phyloP scores from a whole-genome alignment of 2,797 vertebrate species.

The Lophius americanus region DNA sequence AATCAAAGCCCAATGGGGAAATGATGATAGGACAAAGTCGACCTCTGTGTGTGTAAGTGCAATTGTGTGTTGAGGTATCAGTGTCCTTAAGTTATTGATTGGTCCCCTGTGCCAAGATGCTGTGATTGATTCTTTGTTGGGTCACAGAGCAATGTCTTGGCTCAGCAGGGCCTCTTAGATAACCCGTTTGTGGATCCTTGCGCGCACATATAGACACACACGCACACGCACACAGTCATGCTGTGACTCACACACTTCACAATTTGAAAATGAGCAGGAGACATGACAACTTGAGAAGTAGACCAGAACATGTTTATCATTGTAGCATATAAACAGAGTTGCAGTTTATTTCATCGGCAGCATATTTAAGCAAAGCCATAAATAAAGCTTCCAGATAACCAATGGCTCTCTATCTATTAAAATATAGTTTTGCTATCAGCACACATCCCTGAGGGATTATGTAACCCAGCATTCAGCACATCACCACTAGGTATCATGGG shows the following conservation, averaged over 20 bases:
- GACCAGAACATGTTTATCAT: background rate
- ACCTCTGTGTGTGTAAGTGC: slow-evolving; percentile 13
- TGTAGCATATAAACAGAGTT: background rate
- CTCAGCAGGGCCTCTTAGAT: slow-evolving; percentile 56
- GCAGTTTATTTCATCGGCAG: background rate
- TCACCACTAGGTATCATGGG: too few relatives aligned
- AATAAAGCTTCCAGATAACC: background rate
- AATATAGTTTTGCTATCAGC: background rate
- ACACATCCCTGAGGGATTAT: too few relatives aligned
- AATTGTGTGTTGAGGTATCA: slow-evolving; percentile 55
- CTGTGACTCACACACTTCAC: background rate
- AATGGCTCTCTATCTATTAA: background rate
- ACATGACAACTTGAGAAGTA: background rate
- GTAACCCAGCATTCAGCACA: too few relatives aligned
- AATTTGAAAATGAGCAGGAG: background rate
- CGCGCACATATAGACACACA: background rate
- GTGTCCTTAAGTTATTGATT: slow-evolving; percentile 72
- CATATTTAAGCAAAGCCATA: background rate
- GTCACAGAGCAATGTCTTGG: slow-evolving; percentile 63
- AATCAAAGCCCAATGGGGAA: slow-evolving; percentile 69
- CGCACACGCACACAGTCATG: background rate
- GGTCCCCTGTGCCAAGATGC: slow-evolving; percentile 64
- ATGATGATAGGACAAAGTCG: slow-evolving; percentile 65
- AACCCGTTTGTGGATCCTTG: slow-evolving; percentile 23
- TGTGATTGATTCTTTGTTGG: slow-evolving; percentile 70